Conservation (phyloP, 2,797 vertebrate species). For the Alcedo atthis region DNA sequence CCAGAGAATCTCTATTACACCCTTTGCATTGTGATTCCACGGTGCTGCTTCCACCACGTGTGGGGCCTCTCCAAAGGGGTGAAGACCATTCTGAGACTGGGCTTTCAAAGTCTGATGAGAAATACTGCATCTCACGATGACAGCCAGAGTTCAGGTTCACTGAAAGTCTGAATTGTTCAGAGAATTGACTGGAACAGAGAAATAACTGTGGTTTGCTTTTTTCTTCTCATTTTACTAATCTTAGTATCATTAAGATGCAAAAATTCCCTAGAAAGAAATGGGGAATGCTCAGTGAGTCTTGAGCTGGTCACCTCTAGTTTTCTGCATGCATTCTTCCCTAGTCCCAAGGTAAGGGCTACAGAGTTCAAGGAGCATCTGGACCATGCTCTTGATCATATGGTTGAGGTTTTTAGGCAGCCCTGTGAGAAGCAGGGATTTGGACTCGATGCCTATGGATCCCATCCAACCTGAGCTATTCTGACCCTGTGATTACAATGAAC, state of each 20-base stretch:
- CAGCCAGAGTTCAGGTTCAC: neutral
- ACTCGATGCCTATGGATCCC: neutral
- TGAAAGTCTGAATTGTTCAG: neutral
- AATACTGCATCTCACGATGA: neutral
- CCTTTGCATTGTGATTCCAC: neutral
- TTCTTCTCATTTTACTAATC: neutral
- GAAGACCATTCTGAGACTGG: neutral
- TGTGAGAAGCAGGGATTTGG: fast-evolving
- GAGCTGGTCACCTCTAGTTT: neutral
- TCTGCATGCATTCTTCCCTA: neutral
- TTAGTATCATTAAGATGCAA: neutral
- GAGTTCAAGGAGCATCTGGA: neutral
- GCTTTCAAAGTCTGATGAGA: neutral
- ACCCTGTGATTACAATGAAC: neutral
- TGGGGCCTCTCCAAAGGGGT: neutral
- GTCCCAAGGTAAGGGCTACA: neutral
- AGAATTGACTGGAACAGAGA: neutral
- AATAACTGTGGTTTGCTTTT: neutral
- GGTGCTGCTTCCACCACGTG: neutral
- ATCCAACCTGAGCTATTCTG: neutral
- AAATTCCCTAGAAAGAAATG: neutral
- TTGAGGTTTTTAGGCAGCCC: neutral
- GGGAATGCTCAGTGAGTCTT: neutral
- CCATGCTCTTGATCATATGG: neutral
- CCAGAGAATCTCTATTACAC: neutral